phyloP scores from a whole-genome alignment of 2,888 invertebrate genomes.

The Trilocha varians region DNA sequence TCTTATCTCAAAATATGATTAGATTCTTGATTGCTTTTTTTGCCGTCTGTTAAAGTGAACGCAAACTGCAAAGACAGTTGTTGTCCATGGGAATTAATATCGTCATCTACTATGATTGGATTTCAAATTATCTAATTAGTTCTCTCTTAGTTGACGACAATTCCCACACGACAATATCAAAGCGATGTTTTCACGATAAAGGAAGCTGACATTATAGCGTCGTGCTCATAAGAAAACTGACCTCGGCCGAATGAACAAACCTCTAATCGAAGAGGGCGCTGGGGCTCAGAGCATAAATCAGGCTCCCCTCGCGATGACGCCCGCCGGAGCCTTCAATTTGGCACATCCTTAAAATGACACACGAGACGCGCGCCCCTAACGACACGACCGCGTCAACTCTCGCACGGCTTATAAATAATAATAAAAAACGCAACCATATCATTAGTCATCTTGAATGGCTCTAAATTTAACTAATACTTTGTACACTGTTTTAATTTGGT shows the following conservation, averaged over 20 bases:
- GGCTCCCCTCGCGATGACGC: conserved; percentile 64
- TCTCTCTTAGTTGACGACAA: no score
- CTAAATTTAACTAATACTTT: not conserved
- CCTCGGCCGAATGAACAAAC: conserved; percentile 67
- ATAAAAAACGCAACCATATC: conserved; percentile 36
- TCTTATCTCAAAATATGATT: no score
- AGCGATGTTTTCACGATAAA: conserved; percentile 32
- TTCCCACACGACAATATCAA: conserved; percentile 20
- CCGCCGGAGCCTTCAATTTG: conserved; percentile 70
- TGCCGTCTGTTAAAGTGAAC: no score
- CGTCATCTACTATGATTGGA: no score
- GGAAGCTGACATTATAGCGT: conserved; percentile 29
- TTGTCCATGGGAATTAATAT: no score
- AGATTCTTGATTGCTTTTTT: no score
- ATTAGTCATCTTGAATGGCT: conserved; percentile 4
- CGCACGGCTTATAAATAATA: conserved; percentile 43
- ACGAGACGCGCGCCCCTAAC: conserved; percentile 66
- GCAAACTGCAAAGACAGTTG: no score
- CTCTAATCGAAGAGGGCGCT: conserved; percentile 53
- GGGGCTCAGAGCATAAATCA: conserved; percentile 62
- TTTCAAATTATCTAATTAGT: no score
- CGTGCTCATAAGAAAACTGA: conserved; percentile 58
- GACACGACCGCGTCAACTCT: conserved; percentile 50
- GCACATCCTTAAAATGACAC: conserved; percentile 74
- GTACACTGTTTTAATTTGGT: no score